Percentiles rank a stretch among this genome's conserved stretches.
phyloP scores from a whole-genome alignment of 2,113 vertebrate genomes.

The Triplophysa rosa region DNA sequence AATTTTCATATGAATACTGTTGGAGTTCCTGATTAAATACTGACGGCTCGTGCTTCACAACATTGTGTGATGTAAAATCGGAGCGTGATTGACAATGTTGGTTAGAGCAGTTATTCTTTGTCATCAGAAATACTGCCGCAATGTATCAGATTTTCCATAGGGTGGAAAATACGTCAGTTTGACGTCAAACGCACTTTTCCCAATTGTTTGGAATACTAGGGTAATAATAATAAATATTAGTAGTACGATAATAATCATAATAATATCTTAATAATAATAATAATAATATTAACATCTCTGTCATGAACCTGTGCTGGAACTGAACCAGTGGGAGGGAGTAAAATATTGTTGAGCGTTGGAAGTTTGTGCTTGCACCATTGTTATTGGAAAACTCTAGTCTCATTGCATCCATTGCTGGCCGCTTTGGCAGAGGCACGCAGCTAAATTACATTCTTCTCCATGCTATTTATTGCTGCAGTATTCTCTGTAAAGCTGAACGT shows the following conservation, averaged over 20 bases:
- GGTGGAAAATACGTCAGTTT: no score
- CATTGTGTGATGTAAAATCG: no score
- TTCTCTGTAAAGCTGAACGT: constrained; percentile 43
- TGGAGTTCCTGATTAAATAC: background rate
- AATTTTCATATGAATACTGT: background rate
- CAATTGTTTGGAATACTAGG: no score
- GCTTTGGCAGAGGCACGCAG: constrained; percentile 40
- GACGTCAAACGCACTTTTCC: no score
- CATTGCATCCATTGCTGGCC: constrained; percentile 38
- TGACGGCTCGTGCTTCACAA: no score
- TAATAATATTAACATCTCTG: background rate
- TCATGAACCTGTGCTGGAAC: background rate
- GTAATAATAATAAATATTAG: no score
- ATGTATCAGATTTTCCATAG: no score
- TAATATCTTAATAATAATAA: no score
- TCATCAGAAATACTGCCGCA: no score
- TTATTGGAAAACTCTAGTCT: constrained; percentile 51
- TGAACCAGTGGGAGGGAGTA: background rate
- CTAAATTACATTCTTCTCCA: constrained; percentile 59
- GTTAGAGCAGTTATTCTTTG: no score
- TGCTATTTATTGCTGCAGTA: constrained; percentile 53
- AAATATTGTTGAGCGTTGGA: background rate
- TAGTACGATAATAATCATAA: no score
- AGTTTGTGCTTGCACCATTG: constrained; percentile 29
- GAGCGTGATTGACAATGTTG: no score